Conservation (phyloP, 1,140 invertebrate genomes). For the Caenorhabditis remanei region DNA sequence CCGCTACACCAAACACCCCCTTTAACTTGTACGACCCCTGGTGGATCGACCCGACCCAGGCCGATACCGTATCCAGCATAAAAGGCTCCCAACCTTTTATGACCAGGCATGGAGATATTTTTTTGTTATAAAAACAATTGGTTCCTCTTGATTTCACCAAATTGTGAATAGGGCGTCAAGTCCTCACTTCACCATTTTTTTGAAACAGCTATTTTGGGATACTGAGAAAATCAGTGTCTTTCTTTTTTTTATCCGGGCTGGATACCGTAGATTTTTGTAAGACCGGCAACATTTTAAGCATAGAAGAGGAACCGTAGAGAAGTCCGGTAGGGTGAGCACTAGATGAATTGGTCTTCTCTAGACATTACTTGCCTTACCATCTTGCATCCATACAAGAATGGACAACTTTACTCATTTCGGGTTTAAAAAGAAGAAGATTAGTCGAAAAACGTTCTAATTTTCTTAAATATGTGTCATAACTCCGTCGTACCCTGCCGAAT, state of each 20-base stretch:
- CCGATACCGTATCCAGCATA: background rate
- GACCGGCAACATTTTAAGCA: too few relatives aligned
- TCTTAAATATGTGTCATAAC: background rate
- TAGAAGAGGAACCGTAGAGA: too few relatives aligned
- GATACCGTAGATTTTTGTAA: background rate
- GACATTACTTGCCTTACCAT: too few relatives aligned
- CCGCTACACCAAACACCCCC: background rate
- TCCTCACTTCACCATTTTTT: background rate
- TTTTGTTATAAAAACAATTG: background rate
- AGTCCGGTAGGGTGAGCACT: too few relatives aligned
- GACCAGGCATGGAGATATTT: background rate
- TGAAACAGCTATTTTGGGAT: background rate
- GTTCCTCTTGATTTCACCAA: background rate
- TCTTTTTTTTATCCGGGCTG: background rate
- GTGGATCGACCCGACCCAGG: background rate
- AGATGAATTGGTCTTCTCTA: too few relatives aligned
- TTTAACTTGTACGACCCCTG: background rate
- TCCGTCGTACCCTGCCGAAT: conserved; percentile 2
- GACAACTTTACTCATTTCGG: too few relatives aligned
- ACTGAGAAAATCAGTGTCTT: background rate
- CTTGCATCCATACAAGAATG: too few relatives aligned
- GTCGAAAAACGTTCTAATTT: too few relatives aligned
- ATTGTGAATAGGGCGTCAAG: background rate
- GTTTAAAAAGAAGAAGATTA: background rate
- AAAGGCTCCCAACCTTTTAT: background rate